Base-by-base conservation (phyloP, 2,888 invertebrate genomes). In the Drosophila ezoana region DNA sequence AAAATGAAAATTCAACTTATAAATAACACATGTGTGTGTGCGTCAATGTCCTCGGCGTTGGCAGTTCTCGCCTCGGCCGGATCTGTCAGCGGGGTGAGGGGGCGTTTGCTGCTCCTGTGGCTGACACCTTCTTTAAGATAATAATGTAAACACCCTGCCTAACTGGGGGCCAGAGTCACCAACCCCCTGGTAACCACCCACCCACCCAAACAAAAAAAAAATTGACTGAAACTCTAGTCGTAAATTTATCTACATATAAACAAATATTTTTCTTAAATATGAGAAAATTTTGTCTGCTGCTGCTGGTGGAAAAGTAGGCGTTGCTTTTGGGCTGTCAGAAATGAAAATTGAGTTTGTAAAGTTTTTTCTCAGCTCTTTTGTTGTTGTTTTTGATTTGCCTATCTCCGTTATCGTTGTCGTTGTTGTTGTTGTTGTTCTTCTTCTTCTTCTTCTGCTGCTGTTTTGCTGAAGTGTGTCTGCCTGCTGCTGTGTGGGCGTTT, bases 281-380 rank as follows among this genome's bases (percentile, higher is more conserved):
- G 73, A 69, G 68, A 87, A 76, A 67, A 68, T 75, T 72, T 67
- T 66, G 76, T 62, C 64, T 76, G 77, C 59, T 9, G 32, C 32
- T 78, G 73, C 51, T 56, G 56, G 41, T 45, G 44, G 28, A 51
- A 64, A 76, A 72, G 64, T 77, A 79, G 79, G 81, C 79, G 79
- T 28, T 28, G 56, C 40, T 45, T 68, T 71, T 48, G 63, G 45
- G 61, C 61, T 81, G 88, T 88, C 72, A 80, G 54, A 88, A 79
- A 76, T 85, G 79, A 80, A 85, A 85, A 85, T 89, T 89, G 86
- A 85, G 89, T 85, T 85, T 82, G 71, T 64, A 89, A 85, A 89
- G 75, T 85, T 89, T 78, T 72, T 63, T 52, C 54, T 61, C 62
- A 54, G 28, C 47, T 54, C 35, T 23, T 41, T 56, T 56, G 38